These are phyloP conservation scores for Parasteatoda lunata DNA, from an alignment of 2,888 invertebrate genomes.

Conservation along the genomic window DNA sequence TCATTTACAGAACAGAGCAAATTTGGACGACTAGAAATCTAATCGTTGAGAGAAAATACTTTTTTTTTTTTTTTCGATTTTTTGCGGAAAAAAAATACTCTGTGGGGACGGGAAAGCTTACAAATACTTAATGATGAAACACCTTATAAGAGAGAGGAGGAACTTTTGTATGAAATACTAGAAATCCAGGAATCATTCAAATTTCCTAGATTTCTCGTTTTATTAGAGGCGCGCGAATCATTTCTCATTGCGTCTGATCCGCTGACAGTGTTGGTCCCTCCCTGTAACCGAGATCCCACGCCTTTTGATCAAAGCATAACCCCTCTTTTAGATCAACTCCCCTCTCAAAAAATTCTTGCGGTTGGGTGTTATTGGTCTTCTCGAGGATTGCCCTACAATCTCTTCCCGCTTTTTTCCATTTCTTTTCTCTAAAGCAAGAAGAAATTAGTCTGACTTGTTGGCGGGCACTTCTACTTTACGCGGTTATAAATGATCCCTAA, in stretches of 20 bases:
- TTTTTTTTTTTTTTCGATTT: not conserved
- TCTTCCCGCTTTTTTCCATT: not conserved
- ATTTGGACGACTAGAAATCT: not conserved
- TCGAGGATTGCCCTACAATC: constrained; percentile 7
- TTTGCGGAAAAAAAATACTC: not conserved
- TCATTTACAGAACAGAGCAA: constrained; percentile 25
- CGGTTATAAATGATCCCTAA: constrained; percentile 60
- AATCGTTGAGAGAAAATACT: constrained; percentile 17
- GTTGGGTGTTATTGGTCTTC: not conserved
- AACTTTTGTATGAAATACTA: constrained; percentile 17
- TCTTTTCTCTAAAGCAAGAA: constrained; percentile 18
- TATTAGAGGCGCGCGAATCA: constrained; percentile 24
- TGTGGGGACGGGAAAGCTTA: constrained; percentile 3
- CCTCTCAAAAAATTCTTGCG: constrained; percentile 3
- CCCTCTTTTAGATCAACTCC: constrained; percentile 1
- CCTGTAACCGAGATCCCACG: constrained; percentile 60
- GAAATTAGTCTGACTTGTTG: constrained; percentile 67
- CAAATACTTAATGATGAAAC: not conserved
- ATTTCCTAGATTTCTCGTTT: constrained; percentile 16
- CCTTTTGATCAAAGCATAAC: constrained; percentile 8
- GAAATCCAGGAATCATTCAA: constrained; percentile 42
- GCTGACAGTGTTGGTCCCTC: constrained; percentile 55
- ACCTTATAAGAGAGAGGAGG: not conserved
- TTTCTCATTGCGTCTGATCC: constrained; percentile 42
- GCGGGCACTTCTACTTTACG: constrained; percentile 36